These are phyloP conservation scores for Hydraecia micacea DNA, from an alignment of 2,888 invertebrate species.

Conservation along the genomic window DNA sequence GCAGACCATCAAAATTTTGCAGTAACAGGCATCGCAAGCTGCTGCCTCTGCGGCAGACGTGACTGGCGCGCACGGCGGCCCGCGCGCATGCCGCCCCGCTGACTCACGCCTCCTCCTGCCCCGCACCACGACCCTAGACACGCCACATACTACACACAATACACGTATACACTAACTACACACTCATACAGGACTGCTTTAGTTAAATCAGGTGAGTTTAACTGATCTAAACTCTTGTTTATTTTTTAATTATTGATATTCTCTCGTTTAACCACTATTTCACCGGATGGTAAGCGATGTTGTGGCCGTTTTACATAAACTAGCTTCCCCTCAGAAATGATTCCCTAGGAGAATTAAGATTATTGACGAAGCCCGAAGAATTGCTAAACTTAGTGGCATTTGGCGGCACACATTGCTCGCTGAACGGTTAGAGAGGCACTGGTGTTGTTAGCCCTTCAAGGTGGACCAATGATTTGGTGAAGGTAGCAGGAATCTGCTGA, in stretches of 20 bases:
- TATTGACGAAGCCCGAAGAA: neutral
- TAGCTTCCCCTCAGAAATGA: neutral
- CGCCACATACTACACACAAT: conserved; percentile 6
- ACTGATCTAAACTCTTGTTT: neutral
- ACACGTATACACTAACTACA: conserved; percentile 30
- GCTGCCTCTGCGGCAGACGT: conserved; percentile 99
- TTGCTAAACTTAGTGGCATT: neutral
- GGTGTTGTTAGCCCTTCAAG: too few species aligned
- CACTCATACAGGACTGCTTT: conserved; percentile 48
- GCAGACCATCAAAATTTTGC: conserved; percentile 94
- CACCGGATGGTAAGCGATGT: neutral
- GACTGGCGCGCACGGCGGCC: conserved; percentile 92
- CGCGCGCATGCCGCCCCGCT: conserved; percentile 75
- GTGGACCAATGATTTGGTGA: neutral
- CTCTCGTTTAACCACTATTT: neutral
- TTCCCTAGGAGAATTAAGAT: neutral
- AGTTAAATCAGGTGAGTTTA: conserved; percentile 54
- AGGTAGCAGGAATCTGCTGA: neutral
- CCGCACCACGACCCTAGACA: conserved; percentile 44
- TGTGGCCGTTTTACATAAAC: neutral
- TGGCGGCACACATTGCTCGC: neutral
- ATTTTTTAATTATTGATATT: neutral
- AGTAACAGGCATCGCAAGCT: conserved; percentile 99
- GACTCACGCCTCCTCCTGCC: conserved; percentile 63
- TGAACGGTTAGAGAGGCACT: too few species aligned